Conservation (phyloP, 1,140 invertebrate genomes). For the Drosophila simulans region DNA sequence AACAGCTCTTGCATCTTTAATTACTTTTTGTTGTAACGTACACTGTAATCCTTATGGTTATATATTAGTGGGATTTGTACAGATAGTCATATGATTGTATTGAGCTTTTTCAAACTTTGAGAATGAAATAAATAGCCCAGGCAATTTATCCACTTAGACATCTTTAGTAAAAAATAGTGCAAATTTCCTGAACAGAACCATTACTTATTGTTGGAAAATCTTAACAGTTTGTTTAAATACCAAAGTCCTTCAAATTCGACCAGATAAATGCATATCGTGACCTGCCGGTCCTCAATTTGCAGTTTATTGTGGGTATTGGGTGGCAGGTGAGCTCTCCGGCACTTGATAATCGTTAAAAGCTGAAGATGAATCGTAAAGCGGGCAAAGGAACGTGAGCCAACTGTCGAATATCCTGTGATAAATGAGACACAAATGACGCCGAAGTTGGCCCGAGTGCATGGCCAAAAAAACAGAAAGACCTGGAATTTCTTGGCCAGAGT, state of each 20-base stretch:
- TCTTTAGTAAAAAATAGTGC: too few species aligned
- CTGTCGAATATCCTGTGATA: constrained; percentile 70
- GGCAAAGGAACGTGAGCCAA: constrained; percentile 33
- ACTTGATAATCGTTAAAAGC: constrained; percentile 48
- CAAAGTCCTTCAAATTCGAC: neutral
- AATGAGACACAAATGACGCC: constrained; percentile 55
- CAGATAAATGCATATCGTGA: neutral
- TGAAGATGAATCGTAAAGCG: constrained; percentile 46
- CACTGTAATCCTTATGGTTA: too few species aligned
- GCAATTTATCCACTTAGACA: too few species aligned
- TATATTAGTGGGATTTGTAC: too few species aligned
- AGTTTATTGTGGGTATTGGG: constrained; percentile 22
- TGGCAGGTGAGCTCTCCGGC: constrained; percentile 8
- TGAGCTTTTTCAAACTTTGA: too few species aligned
- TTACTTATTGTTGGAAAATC: too few species aligned
- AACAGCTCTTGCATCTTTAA: too few species aligned
- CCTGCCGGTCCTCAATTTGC: constrained; percentile 16
- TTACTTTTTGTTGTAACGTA: too few species aligned
- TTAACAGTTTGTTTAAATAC: neutral
- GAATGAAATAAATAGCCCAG: too few species aligned
- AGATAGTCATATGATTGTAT: too few species aligned
- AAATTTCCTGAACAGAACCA: too few species aligned
- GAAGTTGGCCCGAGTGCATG: constrained; percentile 32
- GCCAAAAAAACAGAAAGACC: constrained; percentile 4
- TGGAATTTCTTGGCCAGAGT: constrained; percentile 6